These are phyloP conservation scores for Acanthiza pusilla DNA, from an alignment of 2,797 vertebrate species.

Conservation along the genomic window DNA sequence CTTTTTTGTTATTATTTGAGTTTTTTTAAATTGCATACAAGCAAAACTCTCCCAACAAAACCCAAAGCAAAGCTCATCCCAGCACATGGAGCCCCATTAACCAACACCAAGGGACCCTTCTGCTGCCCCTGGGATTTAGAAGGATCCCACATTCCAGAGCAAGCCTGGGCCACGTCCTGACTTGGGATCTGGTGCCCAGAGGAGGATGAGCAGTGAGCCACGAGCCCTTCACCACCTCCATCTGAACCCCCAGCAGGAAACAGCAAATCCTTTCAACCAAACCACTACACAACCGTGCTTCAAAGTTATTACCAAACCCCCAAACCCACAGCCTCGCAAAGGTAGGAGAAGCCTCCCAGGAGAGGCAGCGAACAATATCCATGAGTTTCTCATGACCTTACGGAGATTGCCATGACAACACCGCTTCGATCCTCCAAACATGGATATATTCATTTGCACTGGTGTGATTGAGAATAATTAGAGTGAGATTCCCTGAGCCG, in stretches of 20 bases:
- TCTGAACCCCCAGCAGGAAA: rapidly evolving
- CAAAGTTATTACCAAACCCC: background rate
- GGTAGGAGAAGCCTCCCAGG: background rate
- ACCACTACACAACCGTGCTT: rapidly evolving
- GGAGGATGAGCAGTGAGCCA: rapidly evolving
- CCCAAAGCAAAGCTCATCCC: background rate
- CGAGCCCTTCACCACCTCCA: background rate
- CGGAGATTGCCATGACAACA: conserved; percentile 57
- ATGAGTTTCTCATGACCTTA: conserved; percentile 19
- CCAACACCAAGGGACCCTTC: background rate
- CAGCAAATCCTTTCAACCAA: background rate
- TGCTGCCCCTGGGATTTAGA: background rate
- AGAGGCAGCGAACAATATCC: background rate
- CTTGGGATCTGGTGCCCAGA: rapidly evolving
- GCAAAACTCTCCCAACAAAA: background rate
- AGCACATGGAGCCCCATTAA: background rate
- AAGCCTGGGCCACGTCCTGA: rapidly evolving
- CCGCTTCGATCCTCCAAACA: conserved; percentile 27
- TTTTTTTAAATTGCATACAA: background rate
- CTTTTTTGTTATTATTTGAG: background rate
- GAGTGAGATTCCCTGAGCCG: conserved; percentile 5
- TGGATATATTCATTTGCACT: conserved; percentile 42
- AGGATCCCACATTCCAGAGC: background rate
- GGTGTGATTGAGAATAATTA: conserved; percentile 47
- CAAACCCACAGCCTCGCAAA: background rate